phyloP scores from a whole-genome alignment of 2,113 vertebrate genomes.

The Tauraco erythrolophus region DNA sequence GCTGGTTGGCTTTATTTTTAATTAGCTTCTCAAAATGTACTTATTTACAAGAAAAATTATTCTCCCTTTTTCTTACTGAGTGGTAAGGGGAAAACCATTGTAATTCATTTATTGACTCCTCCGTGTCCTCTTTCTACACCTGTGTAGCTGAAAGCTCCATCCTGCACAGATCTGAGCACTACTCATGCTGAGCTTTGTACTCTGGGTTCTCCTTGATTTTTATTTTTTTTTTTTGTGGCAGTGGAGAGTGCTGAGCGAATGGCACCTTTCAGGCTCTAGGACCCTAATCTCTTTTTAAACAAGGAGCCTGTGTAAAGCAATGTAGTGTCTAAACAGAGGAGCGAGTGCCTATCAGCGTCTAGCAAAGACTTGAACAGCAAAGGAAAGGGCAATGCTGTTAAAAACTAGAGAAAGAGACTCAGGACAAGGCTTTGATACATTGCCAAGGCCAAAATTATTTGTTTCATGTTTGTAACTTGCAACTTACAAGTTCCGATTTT shows the following conservation, averaged over 20 bases:
- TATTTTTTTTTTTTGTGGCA: neutral
- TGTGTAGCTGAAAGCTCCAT: neutral
- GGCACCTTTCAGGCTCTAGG: neutral
- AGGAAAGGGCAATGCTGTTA: neutral
- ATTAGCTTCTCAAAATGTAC: neutral
- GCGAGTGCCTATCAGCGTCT: conserved; percentile 2
- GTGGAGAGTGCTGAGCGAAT: conserved; percentile 20
- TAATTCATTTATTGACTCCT: neutral
- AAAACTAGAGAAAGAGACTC: neutral
- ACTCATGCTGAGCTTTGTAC: neutral
- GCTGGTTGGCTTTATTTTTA: neutral
- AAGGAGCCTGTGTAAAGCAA: conserved; percentile 25
- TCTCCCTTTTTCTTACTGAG: neutral
- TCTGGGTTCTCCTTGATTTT: neutral
- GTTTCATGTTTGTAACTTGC: neutral
- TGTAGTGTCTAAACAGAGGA: conserved; percentile 39
- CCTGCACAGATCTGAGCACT: neutral
- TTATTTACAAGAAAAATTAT: neutral
- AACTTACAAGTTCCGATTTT: neutral
- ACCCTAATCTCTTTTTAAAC: conserved; percentile 42
- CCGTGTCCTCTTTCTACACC: neutral
- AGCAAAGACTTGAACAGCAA: conserved; percentile 7
- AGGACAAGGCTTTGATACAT: neutral
- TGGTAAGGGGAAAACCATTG: neutral
- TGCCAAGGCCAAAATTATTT: neutral